Evolutionary conservation across 2,888 invertebrate genomes (phyloP), one percentile per base, ranked within the genome.

Genomic region (Leptothorax acervorum): DNA sequence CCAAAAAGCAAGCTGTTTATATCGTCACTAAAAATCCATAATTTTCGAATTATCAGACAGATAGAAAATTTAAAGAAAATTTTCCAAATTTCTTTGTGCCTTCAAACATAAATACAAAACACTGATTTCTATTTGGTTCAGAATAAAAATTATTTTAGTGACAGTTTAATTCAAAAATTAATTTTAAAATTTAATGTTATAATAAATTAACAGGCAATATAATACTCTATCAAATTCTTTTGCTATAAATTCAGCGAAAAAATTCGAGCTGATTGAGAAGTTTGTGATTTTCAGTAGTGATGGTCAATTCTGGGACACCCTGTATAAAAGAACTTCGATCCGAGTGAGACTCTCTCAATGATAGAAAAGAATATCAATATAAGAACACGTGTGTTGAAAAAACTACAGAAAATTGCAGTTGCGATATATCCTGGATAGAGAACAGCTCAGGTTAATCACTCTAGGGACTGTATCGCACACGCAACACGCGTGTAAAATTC

Each of bases 361-460:
- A 31, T 68, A 55, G 3, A 28, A 76, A 55, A 42, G 4, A 3
- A 66, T 65, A 65, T 23, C 9, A 28, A 39, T 23, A n/a, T 53
- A 55, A n/a, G 12, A 68, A 55, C 18, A 68, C 12, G 53, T 55
- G 12, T 12, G 5, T 51, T 28, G 39, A 65, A 63, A 75, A 76
- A 65, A n/a, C 11, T 51, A 15, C 28, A 62, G 51, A 76, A 76
- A 66, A 39, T 51, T 48, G 28, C 45, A 62, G n/a, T 60, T 75
- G 35, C 8, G 23, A 76, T 74, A 62, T 51, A 39, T 39, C 35
- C 66, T 28, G 6, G 39, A 66, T 51, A 62, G 18, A 66, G 51
- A 76, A 65, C 39, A 76, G 39, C 23, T 28, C 51, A 39, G 65
- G 23, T 76, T 76, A 66, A 76, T 68, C 53, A 53, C 76, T 66